Conservation (phyloP, 2,797 vertebrate genomes). For the Glossophaga mutica region DNA sequence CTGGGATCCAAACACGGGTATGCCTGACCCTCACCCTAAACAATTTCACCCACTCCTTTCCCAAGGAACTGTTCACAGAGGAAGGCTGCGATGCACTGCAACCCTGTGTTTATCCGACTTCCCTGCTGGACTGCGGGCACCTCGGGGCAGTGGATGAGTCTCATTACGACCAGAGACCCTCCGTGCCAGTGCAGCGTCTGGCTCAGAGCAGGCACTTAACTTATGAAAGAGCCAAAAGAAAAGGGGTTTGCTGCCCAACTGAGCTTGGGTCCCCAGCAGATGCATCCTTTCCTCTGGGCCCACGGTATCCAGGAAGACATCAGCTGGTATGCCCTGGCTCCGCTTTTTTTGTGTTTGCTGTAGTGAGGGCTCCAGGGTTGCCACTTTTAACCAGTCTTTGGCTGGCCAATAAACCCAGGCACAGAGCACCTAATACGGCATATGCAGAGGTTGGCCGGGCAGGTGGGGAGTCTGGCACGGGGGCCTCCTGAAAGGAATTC, state of each 20-base stretch:
- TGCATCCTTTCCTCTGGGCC: neutral
- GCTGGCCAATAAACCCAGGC: neutral
- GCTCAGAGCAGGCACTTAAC: neutral
- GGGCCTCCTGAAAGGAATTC: neutral
- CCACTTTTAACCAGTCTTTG: neutral
- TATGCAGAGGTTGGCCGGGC: neutral
- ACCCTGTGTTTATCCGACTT: accelerated
- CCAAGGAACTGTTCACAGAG: neutral
- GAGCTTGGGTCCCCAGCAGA: neutral
- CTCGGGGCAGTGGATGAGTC: neutral
- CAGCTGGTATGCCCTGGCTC: accelerated
- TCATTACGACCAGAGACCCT: neutral
- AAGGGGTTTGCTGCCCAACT: neutral
- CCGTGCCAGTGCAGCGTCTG: neutral
- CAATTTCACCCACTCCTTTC: neutral
- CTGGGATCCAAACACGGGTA: accelerated
- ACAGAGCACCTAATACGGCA: neutral
- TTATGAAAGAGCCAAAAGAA: neutral
- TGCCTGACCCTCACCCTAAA: neutral
- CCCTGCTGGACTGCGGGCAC: too few species aligned
- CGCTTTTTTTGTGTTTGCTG: neutral
- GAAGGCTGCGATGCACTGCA: neutral
- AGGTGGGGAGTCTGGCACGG: neutral
- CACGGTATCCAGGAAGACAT: neutral
- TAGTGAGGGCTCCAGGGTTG: neutral